phyloP scores from a whole-genome alignment of 2,113 vertebrate genomes.

The Pygathrix nemaeus region DNA sequence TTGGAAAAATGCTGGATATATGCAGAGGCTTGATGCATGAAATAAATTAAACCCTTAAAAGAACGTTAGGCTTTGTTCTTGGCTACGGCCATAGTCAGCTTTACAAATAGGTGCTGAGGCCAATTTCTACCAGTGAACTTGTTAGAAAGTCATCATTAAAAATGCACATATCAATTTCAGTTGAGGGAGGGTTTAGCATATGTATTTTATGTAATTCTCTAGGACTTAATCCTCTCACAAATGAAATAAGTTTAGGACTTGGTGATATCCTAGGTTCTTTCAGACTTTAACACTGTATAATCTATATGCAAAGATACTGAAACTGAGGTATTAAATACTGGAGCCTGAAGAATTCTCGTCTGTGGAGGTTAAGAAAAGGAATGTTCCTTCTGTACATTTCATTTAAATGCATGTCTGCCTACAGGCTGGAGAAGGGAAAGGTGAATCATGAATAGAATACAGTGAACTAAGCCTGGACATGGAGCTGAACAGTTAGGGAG shows the following conservation, averaged over 20 bases:
- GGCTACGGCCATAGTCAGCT: neutral
- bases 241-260: neutral
- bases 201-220: neutral
- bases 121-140: neutral
- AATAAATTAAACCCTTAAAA: neutral
- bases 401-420: neutral
- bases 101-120: neutral
- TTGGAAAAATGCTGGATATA: neutral
- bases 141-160: neutral
- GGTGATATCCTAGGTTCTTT: neutral
- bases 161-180: neutral
- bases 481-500: neutral
- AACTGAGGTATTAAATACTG: neutral
- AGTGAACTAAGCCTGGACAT: neutral
- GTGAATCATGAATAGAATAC: neutral
- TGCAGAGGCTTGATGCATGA: neutral
- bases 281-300: neutral
- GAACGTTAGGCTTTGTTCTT: neutral
- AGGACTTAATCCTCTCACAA: neutral
- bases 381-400: neutral
- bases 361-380: neutral
- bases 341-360: neutral
- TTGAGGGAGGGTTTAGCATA: neutral
- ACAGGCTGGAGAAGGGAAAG: neutral
- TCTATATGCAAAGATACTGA: neutral